Base-by-base conservation (phyloP, 1,140 invertebrate genomes). In the Drosophila parabipectinata region DNA sequence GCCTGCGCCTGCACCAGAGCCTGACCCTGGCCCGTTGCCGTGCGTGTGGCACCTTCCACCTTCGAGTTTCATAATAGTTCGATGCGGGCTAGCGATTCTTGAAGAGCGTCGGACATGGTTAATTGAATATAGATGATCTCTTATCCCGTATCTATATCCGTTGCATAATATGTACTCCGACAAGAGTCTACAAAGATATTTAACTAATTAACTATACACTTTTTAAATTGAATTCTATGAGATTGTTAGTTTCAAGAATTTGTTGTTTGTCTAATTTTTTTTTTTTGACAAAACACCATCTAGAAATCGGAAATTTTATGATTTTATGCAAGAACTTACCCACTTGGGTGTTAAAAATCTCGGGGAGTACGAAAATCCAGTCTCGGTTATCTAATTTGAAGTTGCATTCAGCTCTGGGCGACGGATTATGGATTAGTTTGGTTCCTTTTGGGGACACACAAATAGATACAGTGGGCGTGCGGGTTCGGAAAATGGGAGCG, bases 1-100 rank as follows among this genome's bases (percentile, higher is more conserved):
- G 24, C 39, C 51, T 66, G 67, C 4, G 44, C 39, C 51, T 60
- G 72, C 10, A 24, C 53, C 72, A 63, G 71, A n/a, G 28, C 52
- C 72, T 57, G 64, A 24, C 61, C 68, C 63, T 76, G 77, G 78
- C 66, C 61, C 67, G 73, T 72, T 81, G 78, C 72, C 78, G 66
- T 81, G 68, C 62, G 69, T 78, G 60, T 79, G 56, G 37, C 68
- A 68, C 61, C 71, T 61, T 83, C 79, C 79, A 83, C 79, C 63
- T 87, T 85, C 77, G 78, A 64, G 75, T 85, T 85, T 85, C 82
- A 85, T 85, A 85, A 87, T 85, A 85, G 61, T 67, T 68, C 59
- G 68, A 77, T 76, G 37, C 64, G 51, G 50, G 45, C 56, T 51
- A 71, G 60, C 71, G 62, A 72, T 57, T 76, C 66, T 44, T 56